Base-by-base conservation (phyloP, 1,140 invertebrate genomes). In the Mamestra configurata region DNA sequence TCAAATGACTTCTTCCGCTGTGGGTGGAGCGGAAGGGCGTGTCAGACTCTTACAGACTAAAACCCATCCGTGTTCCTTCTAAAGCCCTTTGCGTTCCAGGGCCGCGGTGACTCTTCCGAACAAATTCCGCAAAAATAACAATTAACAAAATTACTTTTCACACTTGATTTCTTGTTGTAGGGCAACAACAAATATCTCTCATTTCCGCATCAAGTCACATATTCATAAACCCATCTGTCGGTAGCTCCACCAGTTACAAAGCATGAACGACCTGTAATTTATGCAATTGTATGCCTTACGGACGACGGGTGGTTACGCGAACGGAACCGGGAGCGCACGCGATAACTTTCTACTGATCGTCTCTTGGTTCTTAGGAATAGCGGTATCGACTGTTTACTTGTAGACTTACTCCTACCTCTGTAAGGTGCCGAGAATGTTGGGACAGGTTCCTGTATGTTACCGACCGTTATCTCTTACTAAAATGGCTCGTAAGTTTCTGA, bases 301-400 rank as follows among this genome's bases (percentile, higher is more conserved):
- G 40, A 27, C 40, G 20, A 27, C 40, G 40, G 24, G 40, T 70
- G 31, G 40, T 70, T 43, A 70, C 6, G 66, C 66, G n/a, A 13
- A 35, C 66, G 66, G 66, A 70, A 70, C 66, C 66, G 66, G 66
- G 66, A 49, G 20, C 43, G 40, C 66, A 70, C 66, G 66, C 66
- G 40, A 70, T 70, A 49, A 46, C 66, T 70, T 70, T 70, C 66
- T 70, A 70, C 40, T n/a, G 13, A 15, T 24, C 40, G 66, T 49
- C 66, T 70, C 59, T 59, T 10, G 8, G 18, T 66, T 64, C 61
- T 11, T 4, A 40, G 35, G 35, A 66, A 40, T 66, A 40, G 24
- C 27, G 3, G 35, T 66, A 40, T 40, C 18, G n/a, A 8, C 10
- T 66, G n/a, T 66, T 18, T 20, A 66, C 35, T 37, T 40, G 35